Percentiles rank a stretch among this genome's conserved stretches.
Evolutionary conservation across 2,113 vertebrate species (phyloP).

Genomic region (Tretioscincus oriximinensis): DNA sequence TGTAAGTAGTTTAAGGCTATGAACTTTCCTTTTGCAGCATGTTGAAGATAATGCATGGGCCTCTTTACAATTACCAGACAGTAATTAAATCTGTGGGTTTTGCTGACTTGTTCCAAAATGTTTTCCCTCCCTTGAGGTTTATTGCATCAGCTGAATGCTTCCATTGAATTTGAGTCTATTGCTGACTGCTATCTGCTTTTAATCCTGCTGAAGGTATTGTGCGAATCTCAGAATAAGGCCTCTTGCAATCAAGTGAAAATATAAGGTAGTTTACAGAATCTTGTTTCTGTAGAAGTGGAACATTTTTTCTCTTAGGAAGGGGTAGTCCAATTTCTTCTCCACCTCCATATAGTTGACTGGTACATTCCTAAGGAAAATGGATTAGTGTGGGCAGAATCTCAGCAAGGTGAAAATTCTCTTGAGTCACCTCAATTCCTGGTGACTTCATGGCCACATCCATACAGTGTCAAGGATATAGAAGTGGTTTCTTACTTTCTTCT

Average conservation of each 20-base stretch:
- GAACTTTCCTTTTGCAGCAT: conserved; percentile 39
- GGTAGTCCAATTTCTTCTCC: too few species aligned
- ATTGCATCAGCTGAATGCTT: conserved; percentile 47
- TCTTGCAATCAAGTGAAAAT: not conserved
- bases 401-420: not conserved
- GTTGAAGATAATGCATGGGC: conserved; percentile 62
- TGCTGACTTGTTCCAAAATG: conserved; percentile 47
- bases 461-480: too few species aligned
- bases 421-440: not conserved
- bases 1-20: conserved; percentile 50
- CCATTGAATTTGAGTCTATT: conserved; percentile 9
- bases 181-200: not conserved
- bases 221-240: not conserved
- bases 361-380: not conserved
- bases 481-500: too few species aligned
- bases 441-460: too few species aligned
- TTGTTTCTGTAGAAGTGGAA: not conserved
- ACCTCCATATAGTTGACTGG: not conserved
- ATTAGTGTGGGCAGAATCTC: not conserved
- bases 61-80: conserved; percentile 60
- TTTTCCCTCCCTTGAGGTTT: conserved; percentile 44
- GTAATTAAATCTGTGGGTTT: conserved; percentile 62
- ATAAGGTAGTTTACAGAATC: not conserved
- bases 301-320: not conserved
- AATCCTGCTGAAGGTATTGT: conserved; percentile 2